Conservation (phyloP, 1,140 invertebrate species). For the Harlomillsia oculata region DNA sequence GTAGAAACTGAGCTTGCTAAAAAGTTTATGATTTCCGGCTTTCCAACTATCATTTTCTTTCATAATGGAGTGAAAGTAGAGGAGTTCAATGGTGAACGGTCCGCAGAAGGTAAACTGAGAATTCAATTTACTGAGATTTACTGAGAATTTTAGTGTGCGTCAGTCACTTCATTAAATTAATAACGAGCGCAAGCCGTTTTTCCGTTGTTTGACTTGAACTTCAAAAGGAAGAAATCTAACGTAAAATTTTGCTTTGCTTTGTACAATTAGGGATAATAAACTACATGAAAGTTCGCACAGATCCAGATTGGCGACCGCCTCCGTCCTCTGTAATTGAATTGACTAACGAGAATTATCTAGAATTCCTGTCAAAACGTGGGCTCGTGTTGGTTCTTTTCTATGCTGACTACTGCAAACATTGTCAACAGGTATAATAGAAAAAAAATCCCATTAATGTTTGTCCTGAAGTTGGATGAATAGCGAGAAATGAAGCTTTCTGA, state of each 20-base stretch:
- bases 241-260: neutral
- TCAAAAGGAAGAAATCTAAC: too few species aligned
- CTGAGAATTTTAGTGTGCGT: neutral
- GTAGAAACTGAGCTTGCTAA: slow-evolving; percentile 43
- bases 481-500: too few species aligned
- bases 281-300: slow-evolving; percentile 44
- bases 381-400: slow-evolving; percentile 54
- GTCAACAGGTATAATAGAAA: slow-evolving; percentile 36
- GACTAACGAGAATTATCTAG: slow-evolving; percentile 47
- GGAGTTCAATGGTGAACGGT: slow-evolving; percentile 43
- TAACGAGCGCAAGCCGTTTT: too few species aligned
- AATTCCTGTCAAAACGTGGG: slow-evolving; percentile 43
- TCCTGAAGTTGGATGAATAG: too few species aligned
- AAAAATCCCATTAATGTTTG: too few species aligned
- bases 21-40: slow-evolving; percentile 40
- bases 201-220: too few species aligned
- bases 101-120: slow-evolving; percentile 39
- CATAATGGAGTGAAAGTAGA: slow-evolving; percentile 40
- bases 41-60: slow-evolving; percentile 45
- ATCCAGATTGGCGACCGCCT: slow-evolving; percentile 49
- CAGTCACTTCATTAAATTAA: neutral
- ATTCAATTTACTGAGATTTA: neutral
- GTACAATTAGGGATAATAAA: slow-evolving; percentile 43
- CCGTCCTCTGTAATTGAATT: slow-evolving; percentile 48
- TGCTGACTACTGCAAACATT: slow-evolving; percentile 48